Evolutionary conservation across 1,140 invertebrate genomes (phyloP).

Genomic region (Penaeus indicus): DNA sequence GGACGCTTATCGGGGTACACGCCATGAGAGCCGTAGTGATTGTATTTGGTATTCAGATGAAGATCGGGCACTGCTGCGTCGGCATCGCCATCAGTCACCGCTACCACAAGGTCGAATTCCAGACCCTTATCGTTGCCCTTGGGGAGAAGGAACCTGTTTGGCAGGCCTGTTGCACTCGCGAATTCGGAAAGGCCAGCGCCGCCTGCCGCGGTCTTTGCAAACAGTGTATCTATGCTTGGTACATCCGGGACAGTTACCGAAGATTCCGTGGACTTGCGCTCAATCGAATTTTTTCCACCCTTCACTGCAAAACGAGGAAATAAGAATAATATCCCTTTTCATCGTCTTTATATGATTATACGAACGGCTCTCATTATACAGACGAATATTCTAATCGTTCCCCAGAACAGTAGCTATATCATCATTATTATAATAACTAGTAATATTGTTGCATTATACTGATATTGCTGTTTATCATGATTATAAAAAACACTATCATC

Average conservation of each 20-base stretch:
- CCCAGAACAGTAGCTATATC: no score
- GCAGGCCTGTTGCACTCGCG: constrained; percentile 72
- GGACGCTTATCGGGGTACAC: constrained; percentile 46
- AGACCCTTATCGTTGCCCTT: constrained; percentile 78
- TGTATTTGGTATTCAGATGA: constrained; percentile 3
- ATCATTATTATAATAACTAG: no score
- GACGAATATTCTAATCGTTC: no score
- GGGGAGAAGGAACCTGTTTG: constrained; percentile 78
- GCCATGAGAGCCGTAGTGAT: constrained; percentile 46
- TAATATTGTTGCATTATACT: no score
- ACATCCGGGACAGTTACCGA: constrained; percentile 43
- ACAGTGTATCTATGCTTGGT: constrained; percentile 20
- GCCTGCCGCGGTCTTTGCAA: constrained; percentile 3
- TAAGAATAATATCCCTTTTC: no score
- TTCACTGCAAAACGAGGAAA: no score
- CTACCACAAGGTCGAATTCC: constrained; percentile 77
- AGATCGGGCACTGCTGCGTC: constrained; percentile 28
- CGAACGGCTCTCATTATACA: no score
- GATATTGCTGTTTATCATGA: no score
- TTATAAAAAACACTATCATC: no score
- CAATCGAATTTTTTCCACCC: constrained; percentile 33
- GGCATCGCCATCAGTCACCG: constrained; percentile 71
- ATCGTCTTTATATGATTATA: no score
- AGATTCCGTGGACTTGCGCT: constrained; percentile 31
- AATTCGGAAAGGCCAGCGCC: constrained; percentile 41